These are phyloP conservation scores for Vulpes lagopus DNA, from an alignment of 2,113 vertebrate species.

Conservation along the genomic window DNA sequence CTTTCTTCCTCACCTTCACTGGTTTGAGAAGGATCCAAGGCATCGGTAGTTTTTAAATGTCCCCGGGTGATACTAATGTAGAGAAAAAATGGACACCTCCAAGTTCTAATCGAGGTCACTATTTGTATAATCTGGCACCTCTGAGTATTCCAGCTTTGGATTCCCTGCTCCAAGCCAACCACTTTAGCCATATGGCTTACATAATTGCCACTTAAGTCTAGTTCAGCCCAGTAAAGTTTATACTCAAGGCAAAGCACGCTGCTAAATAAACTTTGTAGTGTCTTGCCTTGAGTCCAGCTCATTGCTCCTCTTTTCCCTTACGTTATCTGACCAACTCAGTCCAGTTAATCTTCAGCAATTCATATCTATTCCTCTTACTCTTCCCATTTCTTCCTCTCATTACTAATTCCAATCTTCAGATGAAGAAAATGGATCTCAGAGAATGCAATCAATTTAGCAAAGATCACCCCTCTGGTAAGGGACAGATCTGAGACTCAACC, in stretches of 20 bases:
- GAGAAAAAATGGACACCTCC: neutral
- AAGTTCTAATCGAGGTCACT: neutral
- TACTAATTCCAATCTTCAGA: neutral
- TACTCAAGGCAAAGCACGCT: neutral
- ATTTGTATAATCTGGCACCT: neutral
- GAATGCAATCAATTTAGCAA: neutral
- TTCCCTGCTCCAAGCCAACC: neutral
- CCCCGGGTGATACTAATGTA: neutral
- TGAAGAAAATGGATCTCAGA: neutral
- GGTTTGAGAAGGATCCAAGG: neutral
- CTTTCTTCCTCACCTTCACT: neutral
- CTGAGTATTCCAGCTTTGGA: neutral
- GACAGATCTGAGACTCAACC: neutral
- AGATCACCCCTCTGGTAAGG: neutral
- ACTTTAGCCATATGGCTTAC: neutral
- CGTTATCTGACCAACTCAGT: neutral
- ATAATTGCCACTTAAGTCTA: neutral
- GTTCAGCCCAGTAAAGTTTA: neutral
- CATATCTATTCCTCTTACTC: neutral
- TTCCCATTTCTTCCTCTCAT: neutral
- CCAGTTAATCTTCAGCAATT: neutral
- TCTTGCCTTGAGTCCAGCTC: neutral
- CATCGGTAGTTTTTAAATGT: neutral
- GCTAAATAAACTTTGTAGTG: neutral
- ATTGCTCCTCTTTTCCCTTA: neutral